Evolutionary conservation across 2,888 invertebrate genomes (phyloP).

Genomic region (Orthosia incerta): DNA sequence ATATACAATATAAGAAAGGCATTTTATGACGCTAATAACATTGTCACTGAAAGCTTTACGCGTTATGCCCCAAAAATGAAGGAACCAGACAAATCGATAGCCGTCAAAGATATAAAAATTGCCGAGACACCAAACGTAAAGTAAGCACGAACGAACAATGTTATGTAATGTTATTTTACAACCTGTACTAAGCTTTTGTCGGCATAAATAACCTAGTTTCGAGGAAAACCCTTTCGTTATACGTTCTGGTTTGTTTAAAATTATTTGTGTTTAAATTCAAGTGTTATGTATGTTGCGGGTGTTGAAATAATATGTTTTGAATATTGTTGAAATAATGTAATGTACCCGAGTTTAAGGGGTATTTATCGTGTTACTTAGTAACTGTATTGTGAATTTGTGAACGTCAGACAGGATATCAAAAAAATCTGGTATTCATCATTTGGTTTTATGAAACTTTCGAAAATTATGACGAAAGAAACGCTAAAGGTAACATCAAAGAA

Average conservation of each 20-base stretch:
- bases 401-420: no score
- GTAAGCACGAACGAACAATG: slow-evolving; percentile 55
- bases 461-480: neutral
- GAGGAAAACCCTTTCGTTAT: slow-evolving; percentile 19
- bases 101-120: slow-evolving; percentile 55
- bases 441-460: neutral
- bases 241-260: slow-evolving; percentile 12
- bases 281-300: neutral
- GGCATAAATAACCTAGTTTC: slow-evolving; percentile 34
- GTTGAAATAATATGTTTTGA: neutral
- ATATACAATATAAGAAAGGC: no score
- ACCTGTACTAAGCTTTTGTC: slow-evolving; percentile 40
- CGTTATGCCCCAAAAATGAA: slow-evolving; percentile 16
- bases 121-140: slow-evolving; percentile 41
- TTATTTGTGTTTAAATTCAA: slow-evolving; percentile 15
- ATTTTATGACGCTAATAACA: slow-evolving; percentile 19
- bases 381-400: neutral
- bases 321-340: neutral
- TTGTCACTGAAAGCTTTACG: slow-evolving; percentile 23
- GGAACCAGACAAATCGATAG: slow-evolving; percentile 52
- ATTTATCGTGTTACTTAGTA: neutral
- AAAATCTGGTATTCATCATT: no score
- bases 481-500: neutral
- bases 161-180: slow-evolving; percentile 49
- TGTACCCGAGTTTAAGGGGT: neutral